phyloP scores from a whole-genome alignment of 2,888 invertebrate species.

The Sialis fuliginosa region DNA sequence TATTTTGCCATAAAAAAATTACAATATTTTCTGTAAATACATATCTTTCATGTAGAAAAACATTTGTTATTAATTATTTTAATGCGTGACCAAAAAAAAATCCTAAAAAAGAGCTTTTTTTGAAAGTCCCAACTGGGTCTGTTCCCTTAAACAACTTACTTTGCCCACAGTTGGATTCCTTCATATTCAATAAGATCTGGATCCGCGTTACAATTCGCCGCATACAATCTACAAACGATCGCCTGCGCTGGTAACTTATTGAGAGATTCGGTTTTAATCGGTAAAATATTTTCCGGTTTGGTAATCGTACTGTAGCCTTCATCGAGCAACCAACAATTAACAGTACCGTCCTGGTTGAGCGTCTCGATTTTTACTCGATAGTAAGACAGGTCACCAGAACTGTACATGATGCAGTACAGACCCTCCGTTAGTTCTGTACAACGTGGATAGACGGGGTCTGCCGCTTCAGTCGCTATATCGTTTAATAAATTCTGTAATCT shows the following conservation, averaged over 20 bases:
- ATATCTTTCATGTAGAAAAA: too few species aligned
- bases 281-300: neutral
- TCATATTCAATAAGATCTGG: slow-evolving; percentile 1
- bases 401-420: neutral
- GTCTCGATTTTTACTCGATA: slow-evolving; percentile 1
- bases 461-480: neutral
- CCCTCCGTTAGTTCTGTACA: neutral
- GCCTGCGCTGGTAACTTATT: neutral
- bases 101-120: too few species aligned
- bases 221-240: slow-evolving; percentile 2
- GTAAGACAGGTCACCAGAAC: neutral
- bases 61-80: too few species aligned
- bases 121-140: too few species aligned
- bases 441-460: neutral
- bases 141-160: slow-evolving; percentile 1
- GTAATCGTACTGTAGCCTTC: slow-evolving; percentile 1
- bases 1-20: too few species aligned
- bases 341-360: neutral
- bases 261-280: neutral
- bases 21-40: too few species aligned
- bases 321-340: slow-evolving; percentile 2
- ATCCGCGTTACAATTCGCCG: neutral
- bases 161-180: slow-evolving; percentile 1
- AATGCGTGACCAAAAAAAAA: too few species aligned
- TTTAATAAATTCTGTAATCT: neutral